Conservation (phyloP, 2,888 invertebrate genomes). For the Rhogogaster chlorosoma region DNA sequence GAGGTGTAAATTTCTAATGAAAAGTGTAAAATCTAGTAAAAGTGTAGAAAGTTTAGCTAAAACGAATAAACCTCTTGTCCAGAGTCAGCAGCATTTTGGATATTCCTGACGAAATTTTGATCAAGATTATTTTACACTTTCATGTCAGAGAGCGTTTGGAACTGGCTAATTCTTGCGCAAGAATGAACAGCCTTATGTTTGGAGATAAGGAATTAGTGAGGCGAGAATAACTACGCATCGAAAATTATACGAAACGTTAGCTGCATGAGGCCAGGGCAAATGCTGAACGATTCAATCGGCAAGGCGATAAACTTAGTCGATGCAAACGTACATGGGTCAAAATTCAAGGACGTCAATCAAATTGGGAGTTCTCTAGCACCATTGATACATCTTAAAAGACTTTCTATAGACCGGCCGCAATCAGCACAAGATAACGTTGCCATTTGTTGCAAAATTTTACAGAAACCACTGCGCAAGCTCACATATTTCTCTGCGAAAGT, state of each 20-base stretch:
- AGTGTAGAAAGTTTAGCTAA: too few species aligned
- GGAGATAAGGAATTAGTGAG: neutral
- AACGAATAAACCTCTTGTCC: too few species aligned
- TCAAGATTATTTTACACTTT: neutral
- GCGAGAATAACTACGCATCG: neutral
- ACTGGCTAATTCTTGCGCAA: neutral
- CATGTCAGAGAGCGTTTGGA: neutral
- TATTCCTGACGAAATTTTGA: slow-evolving; percentile 15
- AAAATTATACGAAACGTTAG: neutral
- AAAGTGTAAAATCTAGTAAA: too few species aligned
- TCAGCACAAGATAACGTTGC: too few species aligned
- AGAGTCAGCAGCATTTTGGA: neutral
- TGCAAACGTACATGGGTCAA: neutral
- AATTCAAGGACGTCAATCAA: neutral
- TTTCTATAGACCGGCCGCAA: neutral
- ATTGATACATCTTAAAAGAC: neutral
- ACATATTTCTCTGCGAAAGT: neutral
- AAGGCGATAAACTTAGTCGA: slow-evolving; percentile 1
- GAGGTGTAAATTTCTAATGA: too few species aligned
- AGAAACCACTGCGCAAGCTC: neutral
- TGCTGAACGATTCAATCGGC: slow-evolving; percentile 1
- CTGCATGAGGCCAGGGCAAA: neutral
- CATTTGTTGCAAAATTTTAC: neutral
- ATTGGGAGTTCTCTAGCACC: neutral
- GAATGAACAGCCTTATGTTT: neutral